Base-by-base conservation (phyloP, 2,797 vertebrate species). In the Sebastes itinus region DNA sequence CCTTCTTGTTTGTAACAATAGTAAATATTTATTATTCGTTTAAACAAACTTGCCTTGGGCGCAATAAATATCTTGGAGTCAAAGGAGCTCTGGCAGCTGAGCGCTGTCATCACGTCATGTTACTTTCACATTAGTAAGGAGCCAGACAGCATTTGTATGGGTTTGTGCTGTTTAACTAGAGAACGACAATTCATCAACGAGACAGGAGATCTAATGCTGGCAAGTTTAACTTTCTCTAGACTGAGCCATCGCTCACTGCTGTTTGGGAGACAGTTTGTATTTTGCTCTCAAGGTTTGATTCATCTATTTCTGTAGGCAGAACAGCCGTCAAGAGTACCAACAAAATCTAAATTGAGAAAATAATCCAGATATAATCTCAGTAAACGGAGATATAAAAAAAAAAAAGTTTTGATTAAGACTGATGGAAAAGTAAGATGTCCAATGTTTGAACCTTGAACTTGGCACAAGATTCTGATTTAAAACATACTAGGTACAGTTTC, bases 21-120 rank as follows among this genome's bases (percentile, higher is more conserved):
- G 81, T 86, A 92, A 93, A 93, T 91, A 89, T 94, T 92, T 94
- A 88, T 79, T 70, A 62, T n/a, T 20, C 27, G 8, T 87, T 87
- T 89, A 89, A 90, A 90, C 86, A 90, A 91, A 84, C 70, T 30
- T 77, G 72, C 64, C 72, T 23, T 0, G 7, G 70, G 66, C 6
- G 10, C 58, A 55, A 72, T 90, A 87, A 81, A 87, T 80, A 79
- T 49, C 1, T 1, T 18, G 0, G 46, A 80, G 62, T 74, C 58
- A 30, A 38, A 75, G 56, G 56, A 81, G 80, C 52, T 27, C 30
- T 60, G 56, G 77, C 75, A 32, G 75, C 59, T 52, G 62, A 65
- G 78, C 55, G 52, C 64, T 30, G 60, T 79, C 77, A 72, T 82
- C 59, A 54, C 30, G 2, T 66, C 49, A 23, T 62, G 84, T 76